phyloP scores from a whole-genome alignment of 2,888 invertebrate genomes.

The Entomobrya proxima region DNA sequence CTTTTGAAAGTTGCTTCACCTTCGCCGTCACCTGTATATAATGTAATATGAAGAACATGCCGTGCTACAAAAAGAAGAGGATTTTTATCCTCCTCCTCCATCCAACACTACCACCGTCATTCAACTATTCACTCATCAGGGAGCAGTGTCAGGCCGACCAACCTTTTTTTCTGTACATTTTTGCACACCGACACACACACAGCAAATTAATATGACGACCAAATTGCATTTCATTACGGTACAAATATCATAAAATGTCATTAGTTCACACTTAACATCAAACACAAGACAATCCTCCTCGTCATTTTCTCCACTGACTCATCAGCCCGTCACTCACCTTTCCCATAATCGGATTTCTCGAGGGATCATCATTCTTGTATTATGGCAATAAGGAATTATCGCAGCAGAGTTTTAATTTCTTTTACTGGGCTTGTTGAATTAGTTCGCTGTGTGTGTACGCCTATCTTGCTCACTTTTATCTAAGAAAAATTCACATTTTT shows the following conservation, averaged over 20 bases:
- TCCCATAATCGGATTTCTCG: slow-evolving; percentile 62
- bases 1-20: slow-evolving; percentile 24
- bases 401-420: neutral
- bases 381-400: slow-evolving; percentile 21
- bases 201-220: slow-evolving; percentile 34
- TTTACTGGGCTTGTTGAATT: neutral
- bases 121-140: slow-evolving; percentile 36
- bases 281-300: slow-evolving; percentile 54
- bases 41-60: too few relatives aligned
- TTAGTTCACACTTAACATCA: slow-evolving; percentile 72
- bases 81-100: slow-evolving; percentile 13
- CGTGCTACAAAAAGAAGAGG: too few relatives aligned
- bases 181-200: slow-evolving; percentile 45
- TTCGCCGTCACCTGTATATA: neutral
- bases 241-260: slow-evolving; percentile 72
- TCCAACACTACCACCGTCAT: neutral
- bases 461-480: too few relatives aligned
- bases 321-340: slow-evolving; percentile 57
- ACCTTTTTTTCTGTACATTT: slow-evolving; percentile 48
- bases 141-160: slow-evolving; percentile 44
- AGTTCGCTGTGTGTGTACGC: too few relatives aligned
- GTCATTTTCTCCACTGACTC: slow-evolving; percentile 56
- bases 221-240: slow-evolving; percentile 66
- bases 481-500: too few relatives aligned
- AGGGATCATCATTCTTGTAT: too few relatives aligned